Percentiles rank a stretch among this genome's conserved stretches.
phyloP scores from a whole-genome alignment of 2,113 vertebrate genomes.

The Oncorhynchus kisutch region DNA sequence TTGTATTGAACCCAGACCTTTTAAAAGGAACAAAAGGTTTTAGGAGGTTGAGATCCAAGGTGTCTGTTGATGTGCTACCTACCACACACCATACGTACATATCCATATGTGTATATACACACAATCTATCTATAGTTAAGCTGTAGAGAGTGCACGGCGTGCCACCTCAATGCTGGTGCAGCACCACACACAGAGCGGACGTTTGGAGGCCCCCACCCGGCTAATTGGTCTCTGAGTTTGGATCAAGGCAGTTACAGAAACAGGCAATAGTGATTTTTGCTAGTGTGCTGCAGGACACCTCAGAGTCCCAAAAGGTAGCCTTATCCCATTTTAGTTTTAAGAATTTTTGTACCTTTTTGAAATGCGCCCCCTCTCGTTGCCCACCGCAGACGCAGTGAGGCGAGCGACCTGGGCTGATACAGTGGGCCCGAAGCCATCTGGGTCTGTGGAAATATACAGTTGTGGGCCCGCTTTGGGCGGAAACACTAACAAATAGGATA shows the following conservation, averaged over 20 bases:
- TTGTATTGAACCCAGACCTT: slow-evolving; percentile 44
- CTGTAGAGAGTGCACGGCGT: slow-evolving; percentile 43
- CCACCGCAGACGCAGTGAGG: slow-evolving; percentile 46
- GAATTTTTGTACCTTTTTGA: slow-evolving; percentile 72
- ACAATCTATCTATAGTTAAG: slow-evolving; percentile 38
- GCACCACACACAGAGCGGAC: slow-evolving; percentile 58
- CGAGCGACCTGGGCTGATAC: slow-evolving; percentile 57
- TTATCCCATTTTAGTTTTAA: slow-evolving; percentile 62
- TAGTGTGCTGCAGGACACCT: slow-evolving; percentile 68
- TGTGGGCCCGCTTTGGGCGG: slow-evolving; percentile 65
- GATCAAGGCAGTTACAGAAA: slow-evolving; percentile 80
- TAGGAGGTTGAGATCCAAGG: slow-evolving; percentile 63
- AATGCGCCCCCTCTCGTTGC: slow-evolving; percentile 40
- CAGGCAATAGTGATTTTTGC: slow-evolving; percentile 76
- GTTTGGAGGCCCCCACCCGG: slow-evolving; percentile 44
- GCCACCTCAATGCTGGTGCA: slow-evolving; percentile 75
- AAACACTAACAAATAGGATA: slow-evolving; percentile 56
- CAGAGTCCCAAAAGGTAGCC: slow-evolving; percentile 66
- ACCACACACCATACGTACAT: slow-evolving; percentile 33
- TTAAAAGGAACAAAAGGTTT: slow-evolving; percentile 49
- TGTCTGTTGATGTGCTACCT: slow-evolving; percentile 55
- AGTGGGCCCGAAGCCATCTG: slow-evolving; percentile 60
- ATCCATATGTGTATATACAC: neutral
- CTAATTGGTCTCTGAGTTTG: slow-evolving; percentile 70
- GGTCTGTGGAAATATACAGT: slow-evolving; percentile 71